These are phyloP conservation scores for Drosophila sproati DNA, from an alignment of 1,140 invertebrate species.

Conservation along the genomic window DNA sequence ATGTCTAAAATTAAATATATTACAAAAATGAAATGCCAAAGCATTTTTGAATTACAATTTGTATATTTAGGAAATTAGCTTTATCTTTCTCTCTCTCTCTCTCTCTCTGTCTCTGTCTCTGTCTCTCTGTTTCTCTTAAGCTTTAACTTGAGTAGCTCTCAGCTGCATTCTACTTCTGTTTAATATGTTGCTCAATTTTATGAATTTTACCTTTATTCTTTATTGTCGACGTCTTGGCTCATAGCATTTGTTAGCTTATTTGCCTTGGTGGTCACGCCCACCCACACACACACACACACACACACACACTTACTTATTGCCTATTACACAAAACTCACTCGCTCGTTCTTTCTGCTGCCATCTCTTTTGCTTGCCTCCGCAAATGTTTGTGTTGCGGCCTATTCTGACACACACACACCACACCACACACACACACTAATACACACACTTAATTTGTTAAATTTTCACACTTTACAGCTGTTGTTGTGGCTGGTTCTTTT, in stretches of 20 bases:
- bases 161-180: not conserved
- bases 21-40: too few species aligned
- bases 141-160: not conserved
- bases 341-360: not conserved
- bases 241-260: constrained; percentile 35
- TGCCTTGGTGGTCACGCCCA: constrained; percentile 36
- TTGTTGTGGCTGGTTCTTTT: constrained; percentile 45
- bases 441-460: constrained; percentile 72
- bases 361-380: constrained; percentile 7
- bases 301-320: not conserved
- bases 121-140: not conserved
- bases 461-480: constrained; percentile 74
- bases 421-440: constrained; percentile 5
- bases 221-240: not conserved
- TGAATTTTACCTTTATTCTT: not conserved
- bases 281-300: constrained; percentile 12
- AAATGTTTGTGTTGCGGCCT: constrained; percentile 15
- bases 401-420: not conserved
- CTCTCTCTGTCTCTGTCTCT: too few species aligned
- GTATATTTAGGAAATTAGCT: too few species aligned
- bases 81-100: too few species aligned
- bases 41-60: too few species aligned
- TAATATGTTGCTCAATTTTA: constrained; percentile 22
- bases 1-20: too few species aligned
- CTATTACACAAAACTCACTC: not conserved